Percentiles rank a stretch among this genome's conserved stretches.
phyloP scores from a whole-genome alignment of 2,797 vertebrate genomes.

The Cynopterus sphinx region DNA sequence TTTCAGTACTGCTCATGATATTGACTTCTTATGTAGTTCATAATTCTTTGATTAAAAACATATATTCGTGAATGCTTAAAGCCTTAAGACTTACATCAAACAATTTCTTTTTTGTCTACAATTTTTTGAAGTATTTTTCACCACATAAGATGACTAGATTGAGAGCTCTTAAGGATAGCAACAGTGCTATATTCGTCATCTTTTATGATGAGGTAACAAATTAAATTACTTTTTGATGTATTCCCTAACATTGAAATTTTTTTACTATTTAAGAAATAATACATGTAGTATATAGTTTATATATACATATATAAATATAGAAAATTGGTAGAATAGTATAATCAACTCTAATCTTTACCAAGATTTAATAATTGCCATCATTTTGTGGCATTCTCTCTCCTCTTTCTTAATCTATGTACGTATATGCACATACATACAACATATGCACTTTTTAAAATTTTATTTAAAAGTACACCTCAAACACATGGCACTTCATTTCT shows the following conservation, averaged over 20 bases:
- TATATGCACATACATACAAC: neutral
- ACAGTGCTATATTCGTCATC: neutral
- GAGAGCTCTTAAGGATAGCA: neutral
- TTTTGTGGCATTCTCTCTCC: neutral
- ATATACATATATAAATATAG: neutral
- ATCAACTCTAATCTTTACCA: neutral
- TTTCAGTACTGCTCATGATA: neutral
- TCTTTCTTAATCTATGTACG: neutral
- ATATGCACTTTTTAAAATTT: neutral
- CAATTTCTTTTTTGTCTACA: neutral
- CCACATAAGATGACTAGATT: neutral
- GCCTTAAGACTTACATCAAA: neutral
- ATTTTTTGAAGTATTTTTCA: neutral
- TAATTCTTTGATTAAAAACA: neutral
- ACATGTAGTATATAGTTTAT: neutral
- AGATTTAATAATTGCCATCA: neutral
- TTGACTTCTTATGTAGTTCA: neutral
- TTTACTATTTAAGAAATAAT: neutral
- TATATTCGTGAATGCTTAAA: neutral
- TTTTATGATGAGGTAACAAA: neutral
- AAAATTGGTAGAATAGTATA: neutral
- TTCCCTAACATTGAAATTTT: neutral
- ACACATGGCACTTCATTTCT: neutral
- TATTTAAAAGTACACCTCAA: neutral
- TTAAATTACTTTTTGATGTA: neutral